Evolutionary conservation across 2,113 vertebrate species (phyloP).

Genomic region (Gymnorhina tibicen): DNA sequence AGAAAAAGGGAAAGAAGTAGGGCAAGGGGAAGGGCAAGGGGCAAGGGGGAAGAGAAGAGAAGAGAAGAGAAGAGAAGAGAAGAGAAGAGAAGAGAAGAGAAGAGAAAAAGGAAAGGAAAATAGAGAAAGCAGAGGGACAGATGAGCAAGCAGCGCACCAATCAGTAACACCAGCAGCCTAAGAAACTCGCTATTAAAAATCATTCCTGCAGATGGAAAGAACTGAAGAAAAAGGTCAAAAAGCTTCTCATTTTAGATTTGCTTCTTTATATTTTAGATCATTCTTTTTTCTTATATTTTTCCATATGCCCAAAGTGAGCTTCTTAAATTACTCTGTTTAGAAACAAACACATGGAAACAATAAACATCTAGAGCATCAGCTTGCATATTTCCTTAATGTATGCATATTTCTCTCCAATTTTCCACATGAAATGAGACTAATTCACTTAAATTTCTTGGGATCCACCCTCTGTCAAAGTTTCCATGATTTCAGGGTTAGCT

Average conservation of each 20-base stretch:
- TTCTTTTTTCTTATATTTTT: conserved; percentile 19
- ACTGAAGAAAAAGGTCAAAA: background rate
- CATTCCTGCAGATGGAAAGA: background rate
- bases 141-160: background rate
- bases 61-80: too few species aligned
- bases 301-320: conserved; percentile 15
- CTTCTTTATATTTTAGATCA: background rate
- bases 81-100: too few species aligned
- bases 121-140: background rate
- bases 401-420: conserved; percentile 67
- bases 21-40: background rate
- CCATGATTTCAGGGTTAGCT: conserved; percentile 37
- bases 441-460: conserved; percentile 57
- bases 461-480: conserved; percentile 49
- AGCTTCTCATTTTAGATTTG: background rate
- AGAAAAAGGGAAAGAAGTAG: background rate
- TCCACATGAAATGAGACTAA: conserved; percentile 66
- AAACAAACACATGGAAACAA: conserved; percentile 69
- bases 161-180: background rate
- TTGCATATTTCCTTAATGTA: conserved; percentile 64
- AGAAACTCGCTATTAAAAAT: background rate
- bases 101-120: background rate
- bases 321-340: conserved; percentile 65
- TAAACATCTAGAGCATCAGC: conserved; percentile 61
- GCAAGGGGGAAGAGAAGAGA: background rate